A percentile compares a stretch with the other conserved stretches of the same genome.
These are phyloP conservation scores for Porites lutea DNA, from an alignment of 64 coral and sea anemone genomes.

Conservation along the genomic window DNA sequence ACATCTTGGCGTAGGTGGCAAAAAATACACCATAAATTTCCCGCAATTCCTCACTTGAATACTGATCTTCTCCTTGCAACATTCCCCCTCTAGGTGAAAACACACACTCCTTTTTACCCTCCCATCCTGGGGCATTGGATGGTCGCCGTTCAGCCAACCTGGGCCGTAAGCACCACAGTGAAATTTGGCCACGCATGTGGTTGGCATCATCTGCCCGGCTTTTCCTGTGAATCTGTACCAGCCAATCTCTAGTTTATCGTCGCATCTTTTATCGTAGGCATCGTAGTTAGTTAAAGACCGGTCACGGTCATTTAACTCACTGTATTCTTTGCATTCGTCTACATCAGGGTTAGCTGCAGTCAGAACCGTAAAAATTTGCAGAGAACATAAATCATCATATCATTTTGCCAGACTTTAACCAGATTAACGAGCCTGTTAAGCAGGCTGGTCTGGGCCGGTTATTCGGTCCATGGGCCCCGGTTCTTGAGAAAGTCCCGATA, in stretches of 20 bases:
- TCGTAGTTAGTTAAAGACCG: not conserved
- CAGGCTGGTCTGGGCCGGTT: too few species aligned
- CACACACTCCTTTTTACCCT: conserved; percentile 10
- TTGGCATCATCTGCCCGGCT: conserved; percentile 28
- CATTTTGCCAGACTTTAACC: too few species aligned
- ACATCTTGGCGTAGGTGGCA: conserved; percentile 17
- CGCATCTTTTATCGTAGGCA: not conserved
- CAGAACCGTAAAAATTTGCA: not conserved
- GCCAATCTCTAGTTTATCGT: not conserved
- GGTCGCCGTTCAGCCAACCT: conserved; percentile 37
- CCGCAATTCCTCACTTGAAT: conserved; percentile 42
- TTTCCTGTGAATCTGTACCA: conserved; percentile 7
- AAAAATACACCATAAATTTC: conserved; percentile 11
- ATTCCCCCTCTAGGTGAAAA: conserved; percentile 37
- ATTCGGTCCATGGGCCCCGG: too few species aligned
- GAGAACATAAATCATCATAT: not conserved
- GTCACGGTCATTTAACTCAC: not conserved
- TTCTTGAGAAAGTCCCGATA: too few species aligned
- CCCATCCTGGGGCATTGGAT: conserved; percentile 12
- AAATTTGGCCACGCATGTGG: not conserved
- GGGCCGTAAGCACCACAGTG: conserved; percentile 21
- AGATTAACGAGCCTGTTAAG: too few species aligned
- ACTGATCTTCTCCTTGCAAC: conserved; percentile 21
- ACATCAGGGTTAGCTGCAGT: not conserved
- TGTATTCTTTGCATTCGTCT: conserved; percentile 34